These are phyloP conservation scores for Chamaetylas fuelleborni DNA, from an alignment of 2,113 vertebrate species.

Conservation along the genomic window DNA sequence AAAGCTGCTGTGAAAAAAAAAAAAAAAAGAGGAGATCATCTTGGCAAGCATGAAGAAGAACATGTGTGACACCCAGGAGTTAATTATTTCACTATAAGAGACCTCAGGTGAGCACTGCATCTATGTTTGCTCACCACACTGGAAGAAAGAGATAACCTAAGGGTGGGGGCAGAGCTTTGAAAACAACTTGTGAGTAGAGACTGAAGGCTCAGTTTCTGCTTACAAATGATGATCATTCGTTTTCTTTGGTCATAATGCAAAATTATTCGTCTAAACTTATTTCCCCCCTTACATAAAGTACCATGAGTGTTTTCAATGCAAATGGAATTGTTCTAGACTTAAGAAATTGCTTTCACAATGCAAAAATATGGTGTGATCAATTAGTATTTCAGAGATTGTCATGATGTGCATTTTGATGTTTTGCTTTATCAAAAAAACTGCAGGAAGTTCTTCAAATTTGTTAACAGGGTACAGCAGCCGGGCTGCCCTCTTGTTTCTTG, in stretches of 20 bases:
- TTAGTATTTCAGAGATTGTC: background rate
- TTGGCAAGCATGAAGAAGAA: background rate
- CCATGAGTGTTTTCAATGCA: background rate
- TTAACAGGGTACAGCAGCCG: background rate
- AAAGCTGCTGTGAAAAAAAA: background rate
- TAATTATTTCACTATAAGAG: background rate
- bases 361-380: background rate
- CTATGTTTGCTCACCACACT: background rate
- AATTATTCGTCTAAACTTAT: background rate
- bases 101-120: background rate
- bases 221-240: background rate
- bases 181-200: background rate
- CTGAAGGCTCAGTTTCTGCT: background rate
- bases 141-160: background rate
- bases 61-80: background rate
- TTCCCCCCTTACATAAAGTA: background rate
- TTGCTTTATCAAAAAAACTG: background rate
- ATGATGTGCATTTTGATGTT: background rate
- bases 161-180: background rate
- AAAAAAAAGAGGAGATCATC: background rate
- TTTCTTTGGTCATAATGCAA: background rate
- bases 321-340: background rate
- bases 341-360: background rate
- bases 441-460: background rate
- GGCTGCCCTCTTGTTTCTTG: background rate